Evolutionary conservation across 2,888 invertebrate species (phyloP).

Genomic region (Yponomeuta malinellus): DNA sequence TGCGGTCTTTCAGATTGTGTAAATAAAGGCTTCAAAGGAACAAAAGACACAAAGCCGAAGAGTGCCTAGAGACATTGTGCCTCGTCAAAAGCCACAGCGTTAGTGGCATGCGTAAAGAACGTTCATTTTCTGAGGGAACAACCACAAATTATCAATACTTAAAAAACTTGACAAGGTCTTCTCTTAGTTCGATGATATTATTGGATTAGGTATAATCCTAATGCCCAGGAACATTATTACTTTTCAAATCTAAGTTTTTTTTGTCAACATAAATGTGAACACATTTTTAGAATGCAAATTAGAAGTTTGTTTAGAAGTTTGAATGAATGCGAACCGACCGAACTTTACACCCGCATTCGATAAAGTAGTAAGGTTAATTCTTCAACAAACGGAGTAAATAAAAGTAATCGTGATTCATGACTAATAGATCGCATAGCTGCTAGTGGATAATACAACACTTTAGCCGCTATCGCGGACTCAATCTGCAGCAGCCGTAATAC

Average conservation of each 20-base stretch:
- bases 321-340: not conserved
- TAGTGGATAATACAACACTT: conserved; percentile 6
- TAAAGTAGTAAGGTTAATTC: not conserved
- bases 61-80: conserved; percentile 1
- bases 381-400: not conserved
- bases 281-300: too few relatives aligned
- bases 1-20: conserved; percentile 34
- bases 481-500: conserved; percentile 11
- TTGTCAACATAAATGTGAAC: too few relatives aligned
- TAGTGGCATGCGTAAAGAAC: not conserved
- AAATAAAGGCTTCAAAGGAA: not conserved
- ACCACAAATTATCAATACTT: not conserved
- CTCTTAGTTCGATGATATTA: too few relatives aligned
- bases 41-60: not conserved
- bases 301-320: not conserved
- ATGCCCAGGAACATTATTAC: too few relatives aligned
- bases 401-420: conserved; percentile 4
- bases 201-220: too few relatives aligned
- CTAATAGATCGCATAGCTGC: not conserved
- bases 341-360: not conserved
- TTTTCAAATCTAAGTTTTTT: too few relatives aligned
- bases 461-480: not conserved
- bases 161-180: too few relatives aligned
- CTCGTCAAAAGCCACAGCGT: conserved; percentile 1
- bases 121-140: not conserved